Evolutionary conservation across 2,888 invertebrate species (phyloP), one percentile per base, ranked within the genome.

Genomic region (Theretra japonica): DNA sequence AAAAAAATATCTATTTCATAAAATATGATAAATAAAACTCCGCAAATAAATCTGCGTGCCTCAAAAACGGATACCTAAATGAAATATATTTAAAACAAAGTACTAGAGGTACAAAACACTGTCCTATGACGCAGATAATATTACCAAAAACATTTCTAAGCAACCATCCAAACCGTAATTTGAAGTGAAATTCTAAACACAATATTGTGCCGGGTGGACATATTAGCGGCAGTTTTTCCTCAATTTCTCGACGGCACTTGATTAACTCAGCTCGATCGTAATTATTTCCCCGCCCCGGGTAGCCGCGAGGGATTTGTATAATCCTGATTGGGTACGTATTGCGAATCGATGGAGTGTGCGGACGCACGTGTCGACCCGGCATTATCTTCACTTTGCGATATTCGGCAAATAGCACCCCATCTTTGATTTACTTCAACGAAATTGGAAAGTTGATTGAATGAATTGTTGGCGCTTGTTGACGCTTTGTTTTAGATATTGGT

Each of bases 281-380:
- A 94, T 94, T 93, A 93, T 93, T 93, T 92, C 88, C 87, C 86
- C 86, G 83, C 82, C 79, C 82, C 77, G 59, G 71, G 59, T 80
- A 82, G 86, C 89, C 90, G 86, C 88, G 80, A 83, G 90, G 93
- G 93, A 92, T 91, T 92, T 91, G 91, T 91, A 90, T 93, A 93
- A 94, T 93, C 93, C 94, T 92, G 93, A 94, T 94, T 94, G 93
- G 93, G 89, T 88, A 88, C 90, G 91, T 92, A 92, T 93, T 91
- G 90, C 89, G 88, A 91, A 83, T 88, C 93, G 92, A 93, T 92
- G 91, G 90, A 92, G 93, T 92, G 92, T 91, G 89, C 82, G 79
- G 80, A 79, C 86, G 89, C 94, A 93, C 93, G 93, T 93, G 93
- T 79, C 88, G 75, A 75, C 82, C 74, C 75, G 74, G 82, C 79